A percentile compares a stretch with the other conserved stretches of the same genome.
Conservation (phyloP, 1,140 invertebrate genomes). For the Drosophila nigrodunni region DNA sequence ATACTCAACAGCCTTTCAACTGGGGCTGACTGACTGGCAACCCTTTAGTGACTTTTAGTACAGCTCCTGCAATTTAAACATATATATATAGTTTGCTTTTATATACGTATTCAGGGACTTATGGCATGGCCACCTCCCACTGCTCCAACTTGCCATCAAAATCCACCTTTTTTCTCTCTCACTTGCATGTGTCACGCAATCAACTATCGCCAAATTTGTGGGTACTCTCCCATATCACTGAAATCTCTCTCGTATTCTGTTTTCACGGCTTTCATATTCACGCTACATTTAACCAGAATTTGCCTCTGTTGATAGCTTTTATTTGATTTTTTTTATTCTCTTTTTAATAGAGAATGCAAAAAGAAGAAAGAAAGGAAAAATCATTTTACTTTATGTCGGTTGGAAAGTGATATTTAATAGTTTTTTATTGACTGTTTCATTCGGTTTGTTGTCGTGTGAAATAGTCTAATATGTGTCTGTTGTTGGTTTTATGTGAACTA, state of each 20-base stretch:
- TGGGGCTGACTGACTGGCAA: slow-evolving; percentile 10
- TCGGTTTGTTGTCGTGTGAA: slow-evolving; percentile 50
- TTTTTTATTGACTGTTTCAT: slow-evolving; percentile 56
- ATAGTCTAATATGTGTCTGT: slow-evolving; percentile 39
- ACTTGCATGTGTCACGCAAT: slow-evolving; percentile 77
- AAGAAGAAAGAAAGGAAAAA: slow-evolving; percentile 11
- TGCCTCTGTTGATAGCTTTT: slow-evolving; percentile 20
- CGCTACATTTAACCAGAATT: slow-evolving; percentile 64
- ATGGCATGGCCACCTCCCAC: slow-evolving; percentile 1
- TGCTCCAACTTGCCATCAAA: neutral
- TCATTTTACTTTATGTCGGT: slow-evolving; percentile 48
- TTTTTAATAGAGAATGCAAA: slow-evolving; percentile 36
- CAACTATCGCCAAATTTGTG: slow-evolving; percentile 57
- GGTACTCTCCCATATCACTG: slow-evolving; percentile 27
- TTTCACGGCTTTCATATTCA: slow-evolving; percentile 62
- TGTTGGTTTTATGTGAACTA: slow-evolving; percentile 34
- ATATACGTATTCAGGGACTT: slow-evolving; percentile 19
- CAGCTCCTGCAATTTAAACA: slow-evolving; percentile 57
- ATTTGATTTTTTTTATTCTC: neutral
- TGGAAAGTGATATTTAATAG: slow-evolving; percentile 69
- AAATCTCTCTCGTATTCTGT: slow-evolving; percentile 9
- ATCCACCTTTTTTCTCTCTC: neutral
- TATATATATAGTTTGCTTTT: slow-evolving; percentile 40
- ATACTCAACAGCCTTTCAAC: slow-evolving; percentile 36
- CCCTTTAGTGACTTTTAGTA: slow-evolving; percentile 20